Evolutionary conservation across 2,113 vertebrate genomes (phyloP).

Genomic region (Arizona elegans): DNA sequence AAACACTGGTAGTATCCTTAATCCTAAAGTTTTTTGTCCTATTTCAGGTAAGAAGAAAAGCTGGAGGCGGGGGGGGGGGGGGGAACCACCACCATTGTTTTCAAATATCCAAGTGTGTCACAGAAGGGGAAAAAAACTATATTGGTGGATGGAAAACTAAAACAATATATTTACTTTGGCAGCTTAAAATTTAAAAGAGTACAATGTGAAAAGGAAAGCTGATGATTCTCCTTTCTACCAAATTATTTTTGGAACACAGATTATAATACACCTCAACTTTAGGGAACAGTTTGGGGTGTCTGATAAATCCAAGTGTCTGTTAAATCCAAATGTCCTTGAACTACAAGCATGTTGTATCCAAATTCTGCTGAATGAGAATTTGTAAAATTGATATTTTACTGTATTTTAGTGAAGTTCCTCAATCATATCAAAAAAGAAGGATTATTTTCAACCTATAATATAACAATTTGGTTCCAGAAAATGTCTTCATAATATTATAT

Average conservation of each 20-base stretch:
- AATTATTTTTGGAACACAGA: slow-evolving; percentile 6
- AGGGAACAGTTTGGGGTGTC: background rate
- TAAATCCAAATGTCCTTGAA: background rate
- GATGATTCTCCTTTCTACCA: slow-evolving; percentile 15
- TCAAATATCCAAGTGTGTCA: background rate
- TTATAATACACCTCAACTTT: background rate
- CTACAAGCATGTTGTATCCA: background rate
- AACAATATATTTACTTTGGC: slow-evolving; percentile 5
- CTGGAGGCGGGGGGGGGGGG: no score
- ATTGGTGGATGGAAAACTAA: background rate
- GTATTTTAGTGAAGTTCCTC: background rate
- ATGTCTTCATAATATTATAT: background rate
- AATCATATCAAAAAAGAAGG: background rate
- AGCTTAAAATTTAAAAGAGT: background rate
- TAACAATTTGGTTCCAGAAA: background rate
- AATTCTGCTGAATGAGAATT: background rate
- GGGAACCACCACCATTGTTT: background rate
- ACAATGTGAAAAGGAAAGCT: background rate
- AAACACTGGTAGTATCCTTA: background rate
- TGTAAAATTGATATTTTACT: background rate
- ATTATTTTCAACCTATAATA: background rate
- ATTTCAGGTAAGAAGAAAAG: background rate
- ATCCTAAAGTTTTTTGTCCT: background rate
- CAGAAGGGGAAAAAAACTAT: background rate
- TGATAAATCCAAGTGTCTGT: background rate